A percentile compares a stretch with the other conserved stretches of the same genome.
Evolutionary conservation across 2,888 invertebrate genomes (phyloP).

Genomic region (Cataglyphis cursor): DNA sequence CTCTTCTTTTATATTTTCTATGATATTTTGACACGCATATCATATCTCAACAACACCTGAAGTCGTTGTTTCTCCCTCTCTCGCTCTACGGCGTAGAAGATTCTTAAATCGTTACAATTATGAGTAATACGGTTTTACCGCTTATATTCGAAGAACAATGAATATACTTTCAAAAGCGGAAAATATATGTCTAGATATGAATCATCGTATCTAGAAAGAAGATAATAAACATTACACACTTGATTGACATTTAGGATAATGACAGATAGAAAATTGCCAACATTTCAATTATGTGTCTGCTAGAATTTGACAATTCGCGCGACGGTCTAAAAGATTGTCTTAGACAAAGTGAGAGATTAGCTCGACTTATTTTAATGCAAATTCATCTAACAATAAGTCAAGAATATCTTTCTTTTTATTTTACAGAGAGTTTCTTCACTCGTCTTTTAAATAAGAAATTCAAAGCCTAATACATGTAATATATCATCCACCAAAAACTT

Average conservation of each 20-base stretch:
- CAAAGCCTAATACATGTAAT: not conserved
- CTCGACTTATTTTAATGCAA: not conserved
- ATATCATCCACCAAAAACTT: not conserved
- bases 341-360: not conserved
- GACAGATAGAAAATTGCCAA: not conserved
- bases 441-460: not conserved
- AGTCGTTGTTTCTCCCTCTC: not conserved
- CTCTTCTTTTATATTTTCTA: not conserved
- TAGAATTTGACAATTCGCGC: not conserved
- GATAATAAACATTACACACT: not conserved
- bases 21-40: not conserved
- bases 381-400: not conserved
- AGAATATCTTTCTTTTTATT: not conserved
- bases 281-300: not conserved
- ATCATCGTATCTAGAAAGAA: not conserved
- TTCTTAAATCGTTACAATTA: not conserved
- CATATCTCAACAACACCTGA: not conserved
- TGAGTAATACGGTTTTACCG: constrained; percentile 18
- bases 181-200: not conserved
- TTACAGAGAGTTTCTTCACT: not conserved
- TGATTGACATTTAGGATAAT: not conserved
- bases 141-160: not conserved
- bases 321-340: not conserved
- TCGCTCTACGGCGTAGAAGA: not conserved
- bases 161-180: not conserved